Base-by-base conservation (phyloP, 1,140 invertebrate species). In the Tigriopus japonicus region DNA sequence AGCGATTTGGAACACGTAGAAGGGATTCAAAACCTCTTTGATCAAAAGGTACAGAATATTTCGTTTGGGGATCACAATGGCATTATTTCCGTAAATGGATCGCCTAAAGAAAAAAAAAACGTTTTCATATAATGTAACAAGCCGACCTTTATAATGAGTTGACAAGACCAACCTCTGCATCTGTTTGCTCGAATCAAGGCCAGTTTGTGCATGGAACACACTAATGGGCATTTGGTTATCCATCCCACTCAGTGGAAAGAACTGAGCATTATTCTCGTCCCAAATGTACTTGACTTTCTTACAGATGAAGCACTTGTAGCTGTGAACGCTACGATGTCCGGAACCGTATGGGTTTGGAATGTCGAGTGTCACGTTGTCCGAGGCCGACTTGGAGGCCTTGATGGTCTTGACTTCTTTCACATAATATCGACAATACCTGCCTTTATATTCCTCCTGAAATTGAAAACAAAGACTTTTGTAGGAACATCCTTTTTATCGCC, bases 261-360 rank as follows among this genome's bases (percentile, higher is more conserved):
- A 89, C 64, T 78, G 74, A 10, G 76, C 73, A 42, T 74, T 75
- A 2, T 76, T 73, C 0, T 71, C 67, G 64, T 87, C 81, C 85
- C 85, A 89, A 42, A 87, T 71, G 60, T 86, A 82, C 0, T 75
- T 76, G 43, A 84, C 73, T 67, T 87, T 87, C 67, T 87, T 87
- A 67, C 85, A 86, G 9, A 71, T 76, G 68, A 88, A 87, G 42
- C 77, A 76, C 9, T 78, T 68, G 55, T 85, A 78, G 52, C 72
- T 73, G 62, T 76, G 71, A 12, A 78, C 71, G 65, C 79, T 80
- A 81, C 58, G 17, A 56, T 43, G 60, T 13, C n/a, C 15, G 14
- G 69, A 1, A 71, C n/a, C 59, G 42, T 6, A 21, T 14, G 24
- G 54, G 10, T 17, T 54, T 5, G 6, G 62, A 60, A 40, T 58